phyloP scores from a whole-genome alignment of 1,140 invertebrate species.

The Megathymus violae region DNA sequence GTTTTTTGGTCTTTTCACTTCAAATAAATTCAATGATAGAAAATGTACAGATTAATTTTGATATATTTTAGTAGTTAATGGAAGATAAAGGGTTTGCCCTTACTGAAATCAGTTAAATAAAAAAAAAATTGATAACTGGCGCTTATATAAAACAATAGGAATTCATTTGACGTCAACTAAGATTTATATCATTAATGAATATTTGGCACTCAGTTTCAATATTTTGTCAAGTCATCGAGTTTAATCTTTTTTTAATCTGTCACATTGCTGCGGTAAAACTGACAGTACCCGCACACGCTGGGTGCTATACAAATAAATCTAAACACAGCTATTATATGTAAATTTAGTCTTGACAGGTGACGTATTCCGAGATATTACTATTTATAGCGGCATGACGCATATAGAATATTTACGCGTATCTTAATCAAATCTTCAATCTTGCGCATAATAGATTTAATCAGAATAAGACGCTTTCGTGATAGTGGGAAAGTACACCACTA shows the following conservation, averaged over 20 bases:
- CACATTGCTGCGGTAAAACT: not conserved
- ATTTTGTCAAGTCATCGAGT: not conserved
- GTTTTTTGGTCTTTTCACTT: too few species aligned
- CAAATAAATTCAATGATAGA: too few species aligned
- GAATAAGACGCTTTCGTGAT: constrained; percentile 23
- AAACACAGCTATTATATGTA: not conserved
- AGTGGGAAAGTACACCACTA: constrained; percentile 26
- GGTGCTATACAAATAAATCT: not conserved
- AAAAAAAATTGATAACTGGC: too few species aligned
- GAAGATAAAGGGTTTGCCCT: too few species aligned
- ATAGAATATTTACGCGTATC: constrained; percentile 13
- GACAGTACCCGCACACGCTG: not conserved
- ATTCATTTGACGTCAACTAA: too few species aligned
- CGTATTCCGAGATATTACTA: not conserved
- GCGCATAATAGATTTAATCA: constrained; percentile 29
- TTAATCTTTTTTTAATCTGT: not conserved
- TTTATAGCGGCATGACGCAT: constrained; percentile 9
- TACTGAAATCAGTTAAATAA: too few species aligned
- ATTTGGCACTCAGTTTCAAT: not conserved
- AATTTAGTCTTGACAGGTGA: not conserved
- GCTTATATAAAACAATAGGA: too few species aligned
- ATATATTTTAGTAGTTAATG: too few species aligned
- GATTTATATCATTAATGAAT: too few species aligned
- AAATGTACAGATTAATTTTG: too few species aligned
- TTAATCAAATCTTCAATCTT: constrained; percentile 25